phyloP scores from a whole-genome alignment of 2,888 invertebrate species.

The Mactromeris polynyma region DNA sequence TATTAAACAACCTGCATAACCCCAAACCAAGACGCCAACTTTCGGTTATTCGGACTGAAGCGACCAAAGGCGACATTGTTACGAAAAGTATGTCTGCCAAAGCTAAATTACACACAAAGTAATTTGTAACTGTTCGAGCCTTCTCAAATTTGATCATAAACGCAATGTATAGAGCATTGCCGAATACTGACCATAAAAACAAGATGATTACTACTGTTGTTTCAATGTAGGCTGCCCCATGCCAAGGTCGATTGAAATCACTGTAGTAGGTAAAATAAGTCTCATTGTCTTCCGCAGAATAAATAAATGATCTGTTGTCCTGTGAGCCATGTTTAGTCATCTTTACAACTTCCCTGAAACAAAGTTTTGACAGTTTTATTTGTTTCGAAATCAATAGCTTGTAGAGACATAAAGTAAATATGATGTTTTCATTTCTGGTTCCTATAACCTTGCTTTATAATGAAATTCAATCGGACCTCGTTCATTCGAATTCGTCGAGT shows the following conservation, averaged over 20 bases:
- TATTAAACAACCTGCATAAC: constrained; percentile 75
- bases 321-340: background rate
- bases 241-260: constrained; percentile 76
- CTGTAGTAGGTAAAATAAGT: constrained; percentile 79
- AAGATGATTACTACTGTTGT: constrained; percentile 66
- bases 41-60: constrained; percentile 75
- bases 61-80: constrained; percentile 76
- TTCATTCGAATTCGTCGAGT: too few relatives aligned
- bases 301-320: background rate
- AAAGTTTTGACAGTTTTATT: too few relatives aligned
- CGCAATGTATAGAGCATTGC: constrained; percentile 71
- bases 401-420: too few relatives aligned
- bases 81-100: constrained; percentile 78
- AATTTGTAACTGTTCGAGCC: constrained; percentile 74
- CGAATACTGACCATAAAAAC: constrained; percentile 69
- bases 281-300: constrained; percentile 54
- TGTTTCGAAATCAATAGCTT: too few relatives aligned
- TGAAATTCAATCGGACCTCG: too few relatives aligned
- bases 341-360: background rate
- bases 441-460: too few relatives aligned
- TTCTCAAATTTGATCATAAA: constrained; percentile 63
- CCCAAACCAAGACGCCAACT: constrained; percentile 78
- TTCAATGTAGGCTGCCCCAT: constrained; percentile 67
- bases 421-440: too few relatives aligned
- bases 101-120: constrained; percentile 78